A percentile compares a stretch with the other conserved stretches of the same genome.
These are phyloP conservation scores for Lichenostomus cassidix DNA, from an alignment of 2,113 vertebrate genomes.

Conservation along the genomic window DNA sequence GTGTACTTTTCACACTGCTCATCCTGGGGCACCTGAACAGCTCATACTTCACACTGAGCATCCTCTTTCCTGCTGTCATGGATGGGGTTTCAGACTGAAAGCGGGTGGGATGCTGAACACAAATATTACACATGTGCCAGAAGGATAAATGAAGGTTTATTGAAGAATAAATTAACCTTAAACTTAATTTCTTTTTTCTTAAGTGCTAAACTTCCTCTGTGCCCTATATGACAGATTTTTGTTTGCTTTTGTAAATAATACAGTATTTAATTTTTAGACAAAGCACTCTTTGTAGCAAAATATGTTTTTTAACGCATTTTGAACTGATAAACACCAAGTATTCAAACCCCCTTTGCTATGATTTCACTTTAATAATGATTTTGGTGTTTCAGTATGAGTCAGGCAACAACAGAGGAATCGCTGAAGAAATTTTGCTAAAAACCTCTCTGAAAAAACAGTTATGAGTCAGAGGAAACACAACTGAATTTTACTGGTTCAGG, in stretches of 20 bases:
- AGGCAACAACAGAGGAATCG: conserved; percentile 24
- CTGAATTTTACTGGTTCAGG: not conserved
- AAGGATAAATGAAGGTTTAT: not conserved
- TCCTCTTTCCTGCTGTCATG: not conserved
- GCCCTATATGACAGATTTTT: not conserved
- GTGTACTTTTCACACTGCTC: not conserved
- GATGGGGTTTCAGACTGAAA: not conserved
- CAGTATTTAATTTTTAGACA: not conserved
- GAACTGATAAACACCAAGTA: not conserved
- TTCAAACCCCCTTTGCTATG: not conserved
- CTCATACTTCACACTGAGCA: not conserved
- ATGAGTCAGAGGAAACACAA: conserved; percentile 33
- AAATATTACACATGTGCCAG: not conserved
- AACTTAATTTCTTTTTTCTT: not conserved
- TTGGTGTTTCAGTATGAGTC: conserved; percentile 43
- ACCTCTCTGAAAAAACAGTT: not conserved
- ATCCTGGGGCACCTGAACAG: not conserved
- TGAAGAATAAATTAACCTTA: not conserved
- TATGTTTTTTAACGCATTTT: not conserved
- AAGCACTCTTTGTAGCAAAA: not conserved
- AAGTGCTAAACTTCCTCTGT: not conserved
- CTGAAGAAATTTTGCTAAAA: conserved; percentile 40
- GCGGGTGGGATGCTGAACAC: not conserved
- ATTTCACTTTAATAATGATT: conserved; percentile 14
- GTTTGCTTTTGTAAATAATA: not conserved